Percentiles rank a stretch among this genome's conserved stretches.
phyloP scores from a whole-genome alignment of 2,113 vertebrate genomes.

The Amphiprion ocellaris region DNA sequence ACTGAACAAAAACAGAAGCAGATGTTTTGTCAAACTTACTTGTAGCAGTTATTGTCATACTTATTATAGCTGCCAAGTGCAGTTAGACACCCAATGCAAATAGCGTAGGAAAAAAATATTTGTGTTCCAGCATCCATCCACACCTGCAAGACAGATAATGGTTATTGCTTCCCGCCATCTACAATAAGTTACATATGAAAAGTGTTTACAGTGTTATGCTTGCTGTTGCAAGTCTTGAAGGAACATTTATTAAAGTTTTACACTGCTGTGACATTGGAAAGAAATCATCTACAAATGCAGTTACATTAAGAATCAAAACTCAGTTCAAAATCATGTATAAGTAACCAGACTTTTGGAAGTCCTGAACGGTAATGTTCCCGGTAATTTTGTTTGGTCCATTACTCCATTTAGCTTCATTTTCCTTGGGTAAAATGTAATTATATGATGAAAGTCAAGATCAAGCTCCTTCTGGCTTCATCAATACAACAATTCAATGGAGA shows the following conservation, averaged over 20 bases:
- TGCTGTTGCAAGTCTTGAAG: neutral
- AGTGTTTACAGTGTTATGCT: neutral
- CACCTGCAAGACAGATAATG: slow-evolving; percentile 76
- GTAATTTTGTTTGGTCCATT: neutral
- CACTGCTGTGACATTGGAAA: neutral
- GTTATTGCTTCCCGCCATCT: neutral
- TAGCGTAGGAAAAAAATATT: slow-evolving; percentile 88
- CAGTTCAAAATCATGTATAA: neutral
- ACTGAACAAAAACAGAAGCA: neutral
- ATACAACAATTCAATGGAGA: too few species aligned
- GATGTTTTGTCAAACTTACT: slow-evolving; percentile 72
- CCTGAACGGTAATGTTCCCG: neutral
- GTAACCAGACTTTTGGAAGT: neutral
- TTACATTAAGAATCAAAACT: neutral
- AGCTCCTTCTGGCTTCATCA: too few species aligned
- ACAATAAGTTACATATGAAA: neutral
- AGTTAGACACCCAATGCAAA: slow-evolving; percentile 85
- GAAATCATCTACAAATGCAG: neutral
- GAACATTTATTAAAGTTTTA: slow-evolving; percentile 30
- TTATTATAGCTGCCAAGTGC: slow-evolving; percentile 88
- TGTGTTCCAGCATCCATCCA: slow-evolving; percentile 90
- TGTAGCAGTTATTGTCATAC: slow-evolving; percentile 88
- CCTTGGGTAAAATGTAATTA: neutral
- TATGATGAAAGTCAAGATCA: neutral
- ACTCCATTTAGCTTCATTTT: too few species aligned